Base-by-base conservation (phyloP, 2,797 vertebrate genomes). In the Galago senegalensis region DNA sequence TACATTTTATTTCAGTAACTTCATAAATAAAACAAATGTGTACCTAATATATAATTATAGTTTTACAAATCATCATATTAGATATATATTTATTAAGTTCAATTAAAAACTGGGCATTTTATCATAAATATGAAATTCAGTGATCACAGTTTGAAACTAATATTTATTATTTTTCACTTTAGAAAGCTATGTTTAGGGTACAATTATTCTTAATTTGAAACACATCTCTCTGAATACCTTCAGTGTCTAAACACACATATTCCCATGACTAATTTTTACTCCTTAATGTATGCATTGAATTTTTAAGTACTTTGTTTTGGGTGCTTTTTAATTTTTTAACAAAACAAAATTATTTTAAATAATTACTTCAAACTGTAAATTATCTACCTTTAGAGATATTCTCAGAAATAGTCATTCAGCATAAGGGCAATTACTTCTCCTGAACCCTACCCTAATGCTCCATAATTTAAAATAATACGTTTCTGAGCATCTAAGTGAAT, bases 391-490 rank as follows among this genome's bases (percentile, higher is more conserved):
- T 96, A n/a, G 97, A 96, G 95, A 95, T 88, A 93, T 2, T 53
- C 58, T 86, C 70, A 97, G 95, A 96, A 96, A 95, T 91, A 97
- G 58, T 82, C 72, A 97, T 93, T 97, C 95, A 96, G 73, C 85
- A 87, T 81, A 95, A 97, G 88, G 85, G 76, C 97, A 96, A 97
- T 97, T 95, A 94, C 89, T 91, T 97, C 90, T 95, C 90, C 93
- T 95, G 94, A 97, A 91, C 86, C 77, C 82, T 95, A 92, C 77
- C 81, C 82, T 91, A 97, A 94, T 96, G 61, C 31, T 96, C 91
- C 86, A 96, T 95, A 97, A 97, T 95, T 97, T 93, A 95, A 95
- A 97, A 95, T 88, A 97, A 97, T 89, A 91, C 77, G 80, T 94
- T 95, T 96, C 60, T 76, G n/a, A 94, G 73, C 37, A 56, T 58